Evolutionary conservation across 2,888 invertebrate genomes (phyloP).

Genomic region (Sicus ferrugineus): DNA sequence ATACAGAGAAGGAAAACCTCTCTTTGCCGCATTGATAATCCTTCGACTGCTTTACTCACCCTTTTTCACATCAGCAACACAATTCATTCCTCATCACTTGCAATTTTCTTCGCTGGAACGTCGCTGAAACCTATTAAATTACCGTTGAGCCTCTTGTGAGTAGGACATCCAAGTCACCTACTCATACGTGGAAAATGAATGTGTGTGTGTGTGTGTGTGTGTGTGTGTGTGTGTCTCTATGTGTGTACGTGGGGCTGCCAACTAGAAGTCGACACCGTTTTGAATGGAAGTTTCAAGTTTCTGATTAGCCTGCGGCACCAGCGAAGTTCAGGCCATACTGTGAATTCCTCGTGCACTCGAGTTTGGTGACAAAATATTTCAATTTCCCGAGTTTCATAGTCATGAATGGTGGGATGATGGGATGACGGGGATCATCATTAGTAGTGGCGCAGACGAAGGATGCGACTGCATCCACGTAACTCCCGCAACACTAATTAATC

Average conservation of each 20-base stretch:
- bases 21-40: neutral
- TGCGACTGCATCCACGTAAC: neutral
- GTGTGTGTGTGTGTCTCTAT: neutral
- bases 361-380: slow-evolving; percentile 20
- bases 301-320: slow-evolving; percentile 30
- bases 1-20: no score
- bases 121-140: slow-evolving; percentile 32
- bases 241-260: neutral
- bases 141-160: neutral
- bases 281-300: slow-evolving; percentile 36
- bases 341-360: neutral
- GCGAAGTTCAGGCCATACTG: neutral
- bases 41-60: neutral
- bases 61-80: neutral
- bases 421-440: neutral
- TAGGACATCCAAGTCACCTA: neutral
- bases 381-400: slow-evolving; percentile 22
- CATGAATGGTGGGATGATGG: neutral
- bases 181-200: neutral
- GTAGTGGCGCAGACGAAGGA: neutral
- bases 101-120: slow-evolving; percentile 39
- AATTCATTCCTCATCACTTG: slow-evolving; percentile 30
- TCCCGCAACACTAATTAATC: slow-evolving; percentile 37
- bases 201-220: neutral
- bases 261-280: slow-evolving; percentile 32